Conservation (phyloP, 23 tunicate genomes). For the Styela plicata region DNA sequence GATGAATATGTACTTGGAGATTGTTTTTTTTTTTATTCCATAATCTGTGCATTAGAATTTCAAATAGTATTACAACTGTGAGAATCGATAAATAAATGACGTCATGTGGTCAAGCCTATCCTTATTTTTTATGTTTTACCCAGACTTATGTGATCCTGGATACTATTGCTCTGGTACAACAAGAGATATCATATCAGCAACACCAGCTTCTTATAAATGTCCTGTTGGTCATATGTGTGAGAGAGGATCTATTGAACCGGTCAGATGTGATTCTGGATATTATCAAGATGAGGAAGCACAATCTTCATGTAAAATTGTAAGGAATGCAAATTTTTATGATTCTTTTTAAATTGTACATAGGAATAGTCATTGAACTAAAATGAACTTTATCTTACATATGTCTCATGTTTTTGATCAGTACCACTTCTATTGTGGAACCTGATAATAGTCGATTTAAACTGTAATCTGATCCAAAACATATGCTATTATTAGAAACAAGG, state of each 20-base stretch:
- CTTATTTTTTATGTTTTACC: neutral
- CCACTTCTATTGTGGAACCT: too few relatives aligned
- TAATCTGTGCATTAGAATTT: too few relatives aligned
- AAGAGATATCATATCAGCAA: slow-evolving; percentile 43
- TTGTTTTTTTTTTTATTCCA: too few relatives aligned
- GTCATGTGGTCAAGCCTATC: neutral
- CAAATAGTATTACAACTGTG: too few relatives aligned
- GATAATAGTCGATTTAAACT: too few relatives aligned
- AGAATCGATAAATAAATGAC: neutral
- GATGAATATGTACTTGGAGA: neutral
- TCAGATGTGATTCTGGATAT: slow-evolving; percentile 63
- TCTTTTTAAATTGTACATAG: too few relatives aligned
- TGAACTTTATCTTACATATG: too few relatives aligned
- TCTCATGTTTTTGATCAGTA: too few relatives aligned
- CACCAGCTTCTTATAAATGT: slow-evolving; percentile 59
- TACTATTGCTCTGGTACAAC: slow-evolving; percentile 80
- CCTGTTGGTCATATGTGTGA: slow-evolving; percentile 66
- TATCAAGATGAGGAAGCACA: slow-evolving; percentile 65
- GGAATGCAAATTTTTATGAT: too few relatives aligned
- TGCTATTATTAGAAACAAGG: too few relatives aligned
- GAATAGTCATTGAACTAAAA: too few relatives aligned
- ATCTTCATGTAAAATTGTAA: slow-evolving; percentile 64
- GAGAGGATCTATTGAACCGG: slow-evolving; percentile 29
- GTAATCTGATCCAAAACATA: too few relatives aligned
- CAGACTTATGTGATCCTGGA: slow-evolving; percentile 60